Conservation (phyloP, 2,113 vertebrate genomes). For the Ceratotherium simum region DNA sequence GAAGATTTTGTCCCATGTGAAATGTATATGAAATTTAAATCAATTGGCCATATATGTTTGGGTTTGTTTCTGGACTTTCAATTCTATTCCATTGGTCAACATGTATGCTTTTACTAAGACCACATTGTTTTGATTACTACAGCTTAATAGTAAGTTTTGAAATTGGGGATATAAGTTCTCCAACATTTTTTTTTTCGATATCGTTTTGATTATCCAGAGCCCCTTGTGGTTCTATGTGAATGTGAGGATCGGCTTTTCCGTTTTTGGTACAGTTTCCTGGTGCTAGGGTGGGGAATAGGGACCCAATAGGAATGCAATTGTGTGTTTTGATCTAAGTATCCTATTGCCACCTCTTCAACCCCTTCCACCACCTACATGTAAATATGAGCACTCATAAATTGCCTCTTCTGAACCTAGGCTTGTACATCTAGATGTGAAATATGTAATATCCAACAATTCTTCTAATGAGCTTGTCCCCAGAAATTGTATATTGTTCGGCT, state of each 20-base stretch:
- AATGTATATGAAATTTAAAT: not conserved
- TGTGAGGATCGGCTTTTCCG: not conserved
- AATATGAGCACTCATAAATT: not conserved
- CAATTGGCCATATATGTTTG: not conserved
- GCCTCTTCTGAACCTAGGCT: not conserved
- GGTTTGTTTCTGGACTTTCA: not conserved
- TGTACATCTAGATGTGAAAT: not conserved
- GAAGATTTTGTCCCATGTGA: not conserved
- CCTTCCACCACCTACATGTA: not conserved
- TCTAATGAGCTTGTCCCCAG: not conserved
- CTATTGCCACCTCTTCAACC: not conserved
- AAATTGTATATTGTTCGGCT: not conserved
- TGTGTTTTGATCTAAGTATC: not conserved
- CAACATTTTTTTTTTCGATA: not conserved
- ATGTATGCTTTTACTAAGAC: not conserved
- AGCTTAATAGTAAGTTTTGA: not conserved
- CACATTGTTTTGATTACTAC: not conserved
- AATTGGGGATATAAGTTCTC: not conserved
- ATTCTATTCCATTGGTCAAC: not conserved
- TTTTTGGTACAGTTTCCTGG: not conserved
- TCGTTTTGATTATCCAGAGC: not conserved
- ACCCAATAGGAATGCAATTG: not conserved
- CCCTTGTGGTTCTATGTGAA: not conserved
- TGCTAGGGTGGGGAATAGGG: not conserved
- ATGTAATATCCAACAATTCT: not conserved